These are phyloP conservation scores for Metridium senile DNA, from an alignment of 92 coral and sea anemone species.

Conservation along the genomic window DNA sequence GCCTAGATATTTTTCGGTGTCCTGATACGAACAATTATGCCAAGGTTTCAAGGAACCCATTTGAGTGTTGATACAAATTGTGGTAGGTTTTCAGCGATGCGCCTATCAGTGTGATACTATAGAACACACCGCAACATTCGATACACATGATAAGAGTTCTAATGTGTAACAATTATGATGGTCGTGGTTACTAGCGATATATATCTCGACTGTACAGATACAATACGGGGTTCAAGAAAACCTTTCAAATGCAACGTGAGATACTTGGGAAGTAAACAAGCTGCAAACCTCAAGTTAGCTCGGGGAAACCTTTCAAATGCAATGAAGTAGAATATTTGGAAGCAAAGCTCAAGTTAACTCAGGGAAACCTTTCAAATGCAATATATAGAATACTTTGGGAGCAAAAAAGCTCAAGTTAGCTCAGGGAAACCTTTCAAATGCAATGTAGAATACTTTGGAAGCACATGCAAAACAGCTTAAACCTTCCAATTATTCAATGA, in stretches of 20 bases:
- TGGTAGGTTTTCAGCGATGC: too few species aligned
- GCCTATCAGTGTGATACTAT: background rate
- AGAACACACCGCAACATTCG: background rate
- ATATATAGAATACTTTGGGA: background rate
- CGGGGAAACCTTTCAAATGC: background rate
- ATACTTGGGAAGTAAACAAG: too few species aligned
- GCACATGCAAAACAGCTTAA: too few species aligned
- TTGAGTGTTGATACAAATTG: too few species aligned
- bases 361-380: background rate
- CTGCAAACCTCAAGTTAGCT: too few species aligned
- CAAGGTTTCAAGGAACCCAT: too few species aligned
- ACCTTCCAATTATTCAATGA: too few species aligned
- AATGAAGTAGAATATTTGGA: too few species aligned
- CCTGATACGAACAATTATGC: too few species aligned
- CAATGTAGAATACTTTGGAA: background rate
- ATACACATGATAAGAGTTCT: background rate
- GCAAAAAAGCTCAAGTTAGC: too few species aligned
- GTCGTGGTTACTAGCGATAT: constrained; percentile 2
- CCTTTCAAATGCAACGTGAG: background rate
- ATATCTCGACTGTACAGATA: background rate
- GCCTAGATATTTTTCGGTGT: too few species aligned
- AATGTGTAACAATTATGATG: constrained; percentile 5
- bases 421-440: background rate
- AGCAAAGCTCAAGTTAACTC: too few species aligned
- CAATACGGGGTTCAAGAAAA: background rate